These are phyloP conservation scores for Mormyrus lacerda DNA, from an alignment of 2,113 vertebrate genomes.

Conservation along the genomic window DNA sequence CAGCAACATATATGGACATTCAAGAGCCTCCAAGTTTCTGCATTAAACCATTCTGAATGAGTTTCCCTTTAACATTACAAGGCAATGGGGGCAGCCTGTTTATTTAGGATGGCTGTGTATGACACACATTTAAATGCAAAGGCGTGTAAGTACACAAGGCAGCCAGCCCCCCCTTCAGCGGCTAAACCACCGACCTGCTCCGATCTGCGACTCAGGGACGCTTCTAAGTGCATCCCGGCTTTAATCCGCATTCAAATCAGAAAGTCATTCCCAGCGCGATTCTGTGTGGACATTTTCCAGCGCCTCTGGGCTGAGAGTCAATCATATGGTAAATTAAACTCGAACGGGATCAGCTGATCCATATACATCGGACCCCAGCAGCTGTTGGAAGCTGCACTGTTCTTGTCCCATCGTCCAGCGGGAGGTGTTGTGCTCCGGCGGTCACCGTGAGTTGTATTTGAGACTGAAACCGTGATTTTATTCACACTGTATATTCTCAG, in stretches of 20 bases:
- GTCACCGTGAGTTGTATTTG: slow-evolving; percentile 35
- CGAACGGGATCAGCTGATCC: slow-evolving; percentile 56
- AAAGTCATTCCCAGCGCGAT: slow-evolving; percentile 54
- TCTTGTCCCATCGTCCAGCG: slow-evolving; percentile 38
- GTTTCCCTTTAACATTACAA: background rate
- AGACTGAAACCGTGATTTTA: slow-evolving; percentile 29
- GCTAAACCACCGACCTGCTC: slow-evolving; percentile 69
- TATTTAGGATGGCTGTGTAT: background rate
- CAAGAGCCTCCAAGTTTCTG: background rate
- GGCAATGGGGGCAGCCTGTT: background rate
- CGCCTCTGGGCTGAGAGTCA: slow-evolving; percentile 63
- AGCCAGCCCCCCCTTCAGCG: slow-evolving; percentile 59
- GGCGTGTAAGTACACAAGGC: slow-evolving; percentile 54
- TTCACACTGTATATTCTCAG: slow-evolving; percentile 18
- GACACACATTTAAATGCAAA: slow-evolving; percentile 56
- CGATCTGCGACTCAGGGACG: slow-evolving; percentile 59
- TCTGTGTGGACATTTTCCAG: slow-evolving; percentile 59
- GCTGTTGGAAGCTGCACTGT: slow-evolving; percentile 42
- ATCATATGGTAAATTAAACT: slow-evolving; percentile 62
- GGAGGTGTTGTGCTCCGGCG: slow-evolving; percentile 36
- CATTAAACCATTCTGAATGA: background rate
- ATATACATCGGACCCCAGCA: slow-evolving; percentile 51
- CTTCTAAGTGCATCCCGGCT: slow-evolving; percentile 50
- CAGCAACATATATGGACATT: background rate
- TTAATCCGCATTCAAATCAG: slow-evolving; percentile 63